phyloP scores from a whole-genome alignment of 2,797 vertebrate species.

The Clarias platycephalus region DNA sequence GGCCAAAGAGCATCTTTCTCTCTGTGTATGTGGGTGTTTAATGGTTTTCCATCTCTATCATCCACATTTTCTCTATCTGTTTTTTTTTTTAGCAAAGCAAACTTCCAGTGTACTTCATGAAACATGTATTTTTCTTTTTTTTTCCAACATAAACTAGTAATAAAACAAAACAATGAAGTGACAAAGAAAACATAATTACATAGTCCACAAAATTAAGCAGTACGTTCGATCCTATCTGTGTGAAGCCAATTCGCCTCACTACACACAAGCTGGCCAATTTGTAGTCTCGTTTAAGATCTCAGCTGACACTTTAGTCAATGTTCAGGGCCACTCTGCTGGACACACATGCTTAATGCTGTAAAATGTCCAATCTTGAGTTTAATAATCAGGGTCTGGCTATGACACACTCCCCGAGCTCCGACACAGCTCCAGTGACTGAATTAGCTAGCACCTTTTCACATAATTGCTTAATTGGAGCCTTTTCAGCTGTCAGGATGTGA shows the following conservation, averaged over 20 bases:
- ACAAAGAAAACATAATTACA: neutral
- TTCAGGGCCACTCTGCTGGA: neutral
- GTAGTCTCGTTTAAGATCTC: constrained; percentile 4
- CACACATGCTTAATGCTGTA: constrained; percentile 15
- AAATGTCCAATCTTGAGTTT: constrained; percentile 52
- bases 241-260: neutral
- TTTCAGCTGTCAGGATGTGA: constrained; percentile 72
- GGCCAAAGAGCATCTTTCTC: constrained; percentile 25
- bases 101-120: neutral
- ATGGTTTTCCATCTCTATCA: constrained; percentile 32
- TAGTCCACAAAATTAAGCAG: neutral
- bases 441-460: constrained; percentile 75
- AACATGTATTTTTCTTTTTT: neutral
- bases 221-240: constrained; percentile 5
- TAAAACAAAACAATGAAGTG: neutral
- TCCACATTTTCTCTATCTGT: neutral
- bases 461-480: constrained; percentile 80
- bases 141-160: neutral
- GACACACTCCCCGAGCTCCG: constrained; percentile 52
- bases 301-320: constrained; percentile 34
- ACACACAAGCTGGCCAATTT: neutral
- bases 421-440: constrained; percentile 72
- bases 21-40: constrained; percentile 39
- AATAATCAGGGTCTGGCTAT: constrained; percentile 67
- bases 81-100: constrained; percentile 19